A percentile compares a stretch with the other conserved stretches of the same genome.
These are phyloP conservation scores for Steromphala cineraria DNA, from an alignment of 2,888 invertebrate genomes.

Conservation along the genomic window DNA sequence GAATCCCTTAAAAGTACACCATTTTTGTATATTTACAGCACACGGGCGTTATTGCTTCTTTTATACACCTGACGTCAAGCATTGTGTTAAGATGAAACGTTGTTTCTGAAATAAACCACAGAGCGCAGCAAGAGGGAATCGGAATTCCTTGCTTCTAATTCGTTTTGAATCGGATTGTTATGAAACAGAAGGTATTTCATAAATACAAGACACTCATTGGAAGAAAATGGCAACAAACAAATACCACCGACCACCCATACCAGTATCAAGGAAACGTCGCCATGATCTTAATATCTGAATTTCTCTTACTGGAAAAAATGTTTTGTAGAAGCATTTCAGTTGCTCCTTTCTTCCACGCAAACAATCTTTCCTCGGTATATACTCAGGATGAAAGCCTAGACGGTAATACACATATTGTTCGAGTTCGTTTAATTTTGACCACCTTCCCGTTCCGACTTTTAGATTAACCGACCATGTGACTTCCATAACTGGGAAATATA, in stretches of 20 bases:
- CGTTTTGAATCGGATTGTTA: neutral
- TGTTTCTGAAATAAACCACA: neutral
- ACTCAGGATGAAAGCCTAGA: neutral
- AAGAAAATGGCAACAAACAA: neutral
- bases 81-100: neutral
- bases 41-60: too few relatives aligned
- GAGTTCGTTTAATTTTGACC: slow-evolving; percentile 10
- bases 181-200: neutral
- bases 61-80: too few relatives aligned
- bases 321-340: neutral
- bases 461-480: neutral
- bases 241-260: neutral
- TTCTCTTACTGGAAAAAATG: neutral
- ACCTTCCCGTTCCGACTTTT: slow-evolving; percentile 15
- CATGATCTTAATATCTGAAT: neutral
- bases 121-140: neutral
- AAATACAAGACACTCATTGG: neutral
- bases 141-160: neutral
- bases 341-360: neutral
- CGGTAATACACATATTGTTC: slow-evolving; percentile 9
- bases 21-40: too few relatives aligned
- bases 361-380: neutral
- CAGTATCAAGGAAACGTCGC: neutral
- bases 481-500: neutral
- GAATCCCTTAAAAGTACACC: too few relatives aligned